Conservation (phyloP, 2,113 vertebrate species). For the Galbula dea region DNA sequence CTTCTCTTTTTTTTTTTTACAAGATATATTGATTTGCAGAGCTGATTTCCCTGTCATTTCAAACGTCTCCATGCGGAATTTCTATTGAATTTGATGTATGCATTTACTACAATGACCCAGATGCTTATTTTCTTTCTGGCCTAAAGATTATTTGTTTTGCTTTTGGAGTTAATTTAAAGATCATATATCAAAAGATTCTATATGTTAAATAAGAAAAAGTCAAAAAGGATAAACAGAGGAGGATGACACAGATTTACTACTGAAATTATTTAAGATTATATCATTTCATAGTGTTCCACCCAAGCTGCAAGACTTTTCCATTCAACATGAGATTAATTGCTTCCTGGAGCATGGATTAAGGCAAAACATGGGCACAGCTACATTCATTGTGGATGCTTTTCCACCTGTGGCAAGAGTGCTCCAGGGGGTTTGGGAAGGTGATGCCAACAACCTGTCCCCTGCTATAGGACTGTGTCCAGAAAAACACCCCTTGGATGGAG, state of each 20-base stretch:
- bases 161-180: slow-evolving; percentile 44
- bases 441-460: not conserved
- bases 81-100: slow-evolving; percentile 19
- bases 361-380: not conserved
- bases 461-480: not conserved
- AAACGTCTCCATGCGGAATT: slow-evolving; percentile 34
- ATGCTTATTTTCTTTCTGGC: slow-evolving; percentile 27
- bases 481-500: not conserved
- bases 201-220: not conserved
- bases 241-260: not conserved
- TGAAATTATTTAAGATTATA: not conserved
- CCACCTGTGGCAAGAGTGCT: not conserved
- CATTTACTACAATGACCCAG: slow-evolving; percentile 26
- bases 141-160: slow-evolving; percentile 48
- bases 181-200: not conserved
- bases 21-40: slow-evolving; percentile 5
- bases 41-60: slow-evolving; percentile 57
- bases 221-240: slow-evolving; percentile 7
- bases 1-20: not conserved
- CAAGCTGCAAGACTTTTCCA: not conserved
- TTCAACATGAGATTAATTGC: not conserved
- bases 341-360: not conserved
- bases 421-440: not conserved
- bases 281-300: not conserved
- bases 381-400: not conserved